These are phyloP conservation scores for Euglossa dilemma DNA, from an alignment of 1,140 invertebrate species.

Conservation along the genomic window DNA sequence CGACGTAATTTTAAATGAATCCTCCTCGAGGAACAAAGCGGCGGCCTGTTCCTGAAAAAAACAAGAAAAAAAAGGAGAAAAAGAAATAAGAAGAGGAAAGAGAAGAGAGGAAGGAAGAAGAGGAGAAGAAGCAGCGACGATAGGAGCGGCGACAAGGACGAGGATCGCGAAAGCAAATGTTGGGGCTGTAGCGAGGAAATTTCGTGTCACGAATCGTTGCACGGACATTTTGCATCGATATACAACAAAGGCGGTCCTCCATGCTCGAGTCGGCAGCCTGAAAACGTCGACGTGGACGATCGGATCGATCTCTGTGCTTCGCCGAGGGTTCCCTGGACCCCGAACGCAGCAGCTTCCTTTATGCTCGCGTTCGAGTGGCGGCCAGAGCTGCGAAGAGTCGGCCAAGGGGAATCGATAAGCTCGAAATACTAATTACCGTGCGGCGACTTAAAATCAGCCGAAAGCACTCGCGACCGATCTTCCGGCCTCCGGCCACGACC, in stretches of 20 bases:
- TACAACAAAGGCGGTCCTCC: not conserved
- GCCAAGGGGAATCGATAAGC: not conserved
- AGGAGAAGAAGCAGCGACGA: too few species aligned
- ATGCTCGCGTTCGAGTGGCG: constrained; percentile 17
- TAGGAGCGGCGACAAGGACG: too few species aligned
- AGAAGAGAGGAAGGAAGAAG: too few species aligned
- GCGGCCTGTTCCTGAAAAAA: not conserved
- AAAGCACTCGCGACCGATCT: not conserved
- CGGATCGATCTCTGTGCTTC: constrained; percentile 11
- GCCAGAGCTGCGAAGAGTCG: constrained; percentile 6
- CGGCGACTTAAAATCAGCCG: constrained; percentile 11
- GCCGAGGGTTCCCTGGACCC: too few species aligned
- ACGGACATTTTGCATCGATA: constrained; percentile 18
- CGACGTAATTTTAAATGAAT: constrained; percentile 1
- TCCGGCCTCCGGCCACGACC: not conserved
- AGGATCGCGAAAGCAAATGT: too few species aligned
- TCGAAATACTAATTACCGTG: constrained; percentile 35
- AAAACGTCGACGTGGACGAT: constrained; percentile 38
- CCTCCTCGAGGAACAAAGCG: not conserved
- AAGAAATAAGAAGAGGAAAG: too few species aligned
- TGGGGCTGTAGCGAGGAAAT: not conserved
- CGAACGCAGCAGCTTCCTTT: constrained; percentile 40
- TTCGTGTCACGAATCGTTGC: not conserved
- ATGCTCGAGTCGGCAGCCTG: not conserved
- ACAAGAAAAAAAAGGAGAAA: too few species aligned